phyloP scores from a whole-genome alignment of 2,113 vertebrate species.

The Mirounga angustirostris region DNA sequence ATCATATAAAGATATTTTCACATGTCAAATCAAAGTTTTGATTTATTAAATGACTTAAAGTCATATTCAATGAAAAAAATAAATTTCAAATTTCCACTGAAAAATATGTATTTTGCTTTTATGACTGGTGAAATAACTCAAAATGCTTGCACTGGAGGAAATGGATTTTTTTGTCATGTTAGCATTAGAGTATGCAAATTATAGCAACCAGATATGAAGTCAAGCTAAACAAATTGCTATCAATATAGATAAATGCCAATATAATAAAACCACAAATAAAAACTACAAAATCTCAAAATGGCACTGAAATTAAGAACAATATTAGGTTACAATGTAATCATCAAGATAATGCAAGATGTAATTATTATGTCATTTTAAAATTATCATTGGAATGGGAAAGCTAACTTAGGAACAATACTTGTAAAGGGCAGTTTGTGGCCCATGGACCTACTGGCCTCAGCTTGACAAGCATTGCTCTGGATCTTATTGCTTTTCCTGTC shows the following conservation, averaged over 20 bases:
- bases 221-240: background rate
- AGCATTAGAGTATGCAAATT: background rate
- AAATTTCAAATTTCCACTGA: background rate
- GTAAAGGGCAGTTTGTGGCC: background rate
- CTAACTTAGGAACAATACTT: background rate
- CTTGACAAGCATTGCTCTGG: background rate
- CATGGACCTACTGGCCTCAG: background rate
- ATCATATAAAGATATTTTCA: background rate
- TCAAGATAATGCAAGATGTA: background rate
- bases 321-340: background rate
- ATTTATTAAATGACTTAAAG: background rate
- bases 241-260: background rate
- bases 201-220: background rate
- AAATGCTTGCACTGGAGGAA: background rate
- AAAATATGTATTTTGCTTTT: background rate
- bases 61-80: background rate
- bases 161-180: background rate
- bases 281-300: background rate
- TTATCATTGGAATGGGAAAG: background rate
- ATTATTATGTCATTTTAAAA: background rate
- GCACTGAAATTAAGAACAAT: background rate
- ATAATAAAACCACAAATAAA: background rate
- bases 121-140: background rate
- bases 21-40: background rate
- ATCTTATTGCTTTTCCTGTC: background rate